Percentiles rank a stretch among this genome's conserved stretches.
Evolutionary conservation across 2,113 vertebrate genomes (phyloP).

Genomic region (Platysteira castanea): DNA sequence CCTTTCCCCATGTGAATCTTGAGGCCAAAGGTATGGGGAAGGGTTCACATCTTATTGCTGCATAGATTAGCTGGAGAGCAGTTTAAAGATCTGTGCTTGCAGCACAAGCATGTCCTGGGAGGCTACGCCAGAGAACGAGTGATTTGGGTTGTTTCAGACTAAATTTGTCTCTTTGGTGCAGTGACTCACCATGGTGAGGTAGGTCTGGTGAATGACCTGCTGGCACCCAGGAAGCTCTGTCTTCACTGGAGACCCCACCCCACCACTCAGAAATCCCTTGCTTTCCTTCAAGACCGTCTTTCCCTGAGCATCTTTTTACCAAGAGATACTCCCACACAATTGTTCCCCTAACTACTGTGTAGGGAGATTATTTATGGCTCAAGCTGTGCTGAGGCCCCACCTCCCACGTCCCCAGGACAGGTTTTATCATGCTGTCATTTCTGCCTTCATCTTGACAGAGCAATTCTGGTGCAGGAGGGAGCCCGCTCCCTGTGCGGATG

Average conservation of each 20-base stretch:
- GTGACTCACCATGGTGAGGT: background rate
- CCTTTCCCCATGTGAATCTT: background rate
- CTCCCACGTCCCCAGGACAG: slow-evolving; percentile 1
- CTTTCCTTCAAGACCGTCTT: slow-evolving; percentile 14
- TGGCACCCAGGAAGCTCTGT: background rate
- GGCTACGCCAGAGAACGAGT: background rate
- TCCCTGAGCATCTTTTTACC: slow-evolving; percentile 20
- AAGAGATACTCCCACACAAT: slow-evolving; percentile 41
- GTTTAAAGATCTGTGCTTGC: background rate
- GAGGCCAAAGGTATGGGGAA: background rate
- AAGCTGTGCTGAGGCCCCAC: slow-evolving; percentile 23
- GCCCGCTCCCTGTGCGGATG: fast-evolving
- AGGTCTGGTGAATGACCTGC: background rate
- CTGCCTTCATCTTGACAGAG: background rate
- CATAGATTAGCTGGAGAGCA: background rate
- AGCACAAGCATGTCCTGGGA: background rate
- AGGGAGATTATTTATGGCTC: slow-evolving; percentile 56
- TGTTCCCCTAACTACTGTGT: slow-evolving; percentile 29
- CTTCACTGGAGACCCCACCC: background rate
- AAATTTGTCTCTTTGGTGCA: background rate
- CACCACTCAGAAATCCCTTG: background rate
- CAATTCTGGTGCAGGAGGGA: background rate
- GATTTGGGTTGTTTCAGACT: background rate
- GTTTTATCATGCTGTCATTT: background rate
- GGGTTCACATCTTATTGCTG: background rate